Percentiles rank a stretch among this genome's conserved stretches.
Evolutionary conservation across 2,113 vertebrate species (phyloP).

Genomic region (Struthio camelus): DNA sequence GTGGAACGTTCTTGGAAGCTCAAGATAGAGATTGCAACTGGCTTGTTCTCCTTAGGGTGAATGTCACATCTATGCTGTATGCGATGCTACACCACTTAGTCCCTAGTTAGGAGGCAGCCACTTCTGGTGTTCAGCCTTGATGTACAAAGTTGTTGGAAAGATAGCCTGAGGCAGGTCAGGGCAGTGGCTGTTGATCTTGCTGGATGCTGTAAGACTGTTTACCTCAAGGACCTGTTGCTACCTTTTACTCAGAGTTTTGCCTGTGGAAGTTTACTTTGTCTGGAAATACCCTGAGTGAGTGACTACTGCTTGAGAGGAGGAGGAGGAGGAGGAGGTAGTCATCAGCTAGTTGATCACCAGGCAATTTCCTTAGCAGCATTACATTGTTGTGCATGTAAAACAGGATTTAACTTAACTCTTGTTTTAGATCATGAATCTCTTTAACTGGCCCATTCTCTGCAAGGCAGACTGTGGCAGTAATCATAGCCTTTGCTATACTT

Average conservation of each 20-base stretch:
- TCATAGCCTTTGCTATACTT: background rate
- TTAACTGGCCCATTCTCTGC: background rate
- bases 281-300: background rate
- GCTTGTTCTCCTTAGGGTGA: background rate
- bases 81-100: accelerated
- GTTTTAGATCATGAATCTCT: background rate
- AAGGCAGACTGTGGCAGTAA: background rate
- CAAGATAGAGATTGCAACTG: background rate
- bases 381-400: background rate
- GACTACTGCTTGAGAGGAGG: background rate
- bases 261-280: background rate
- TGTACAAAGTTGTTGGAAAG: background rate
- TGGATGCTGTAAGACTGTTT: background rate
- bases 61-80: background rate
- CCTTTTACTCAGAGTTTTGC: background rate
- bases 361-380: background rate
- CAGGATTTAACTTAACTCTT: background rate
- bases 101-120: background rate
- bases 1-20: background rate
- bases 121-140: background rate
- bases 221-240: background rate
- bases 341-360: background rate
- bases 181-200: background rate
- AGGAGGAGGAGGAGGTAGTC: background rate
- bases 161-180: background rate